Conservation (phyloP, 2,113 vertebrate species). For the Urocynchramus pylzowi region DNA sequence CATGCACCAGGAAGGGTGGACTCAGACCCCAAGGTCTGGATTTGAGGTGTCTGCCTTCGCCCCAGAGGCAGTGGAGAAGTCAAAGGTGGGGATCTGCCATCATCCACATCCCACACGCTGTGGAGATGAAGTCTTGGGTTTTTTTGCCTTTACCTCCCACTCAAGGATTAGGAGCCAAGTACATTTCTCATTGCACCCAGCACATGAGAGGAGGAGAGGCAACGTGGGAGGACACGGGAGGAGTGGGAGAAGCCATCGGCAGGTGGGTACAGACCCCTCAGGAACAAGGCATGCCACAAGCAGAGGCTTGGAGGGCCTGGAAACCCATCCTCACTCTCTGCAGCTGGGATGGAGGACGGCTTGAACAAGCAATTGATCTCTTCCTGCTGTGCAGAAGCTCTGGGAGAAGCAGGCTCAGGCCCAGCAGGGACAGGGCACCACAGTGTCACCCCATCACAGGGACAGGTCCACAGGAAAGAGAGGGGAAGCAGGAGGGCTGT, state of each 20-base stretch:
- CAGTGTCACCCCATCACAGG: fast-evolving
- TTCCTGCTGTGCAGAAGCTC: background rate
- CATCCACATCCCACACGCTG: background rate
- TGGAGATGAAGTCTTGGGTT: slow-evolving; percentile 2
- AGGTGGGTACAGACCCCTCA: background rate
- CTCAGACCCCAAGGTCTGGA: background rate
- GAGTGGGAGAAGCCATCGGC: background rate
- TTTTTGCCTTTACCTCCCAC: slow-evolving; percentile 54
- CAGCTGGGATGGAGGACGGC: fast-evolving
- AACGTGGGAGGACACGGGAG: background rate
- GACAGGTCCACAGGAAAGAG: background rate
- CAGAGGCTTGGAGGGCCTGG: background rate
- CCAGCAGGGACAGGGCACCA: background rate
- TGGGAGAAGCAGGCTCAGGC: background rate
- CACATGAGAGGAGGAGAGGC: background rate
- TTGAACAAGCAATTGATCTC: background rate
- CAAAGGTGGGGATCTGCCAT: slow-evolving; percentile 43
- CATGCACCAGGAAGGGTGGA: background rate
- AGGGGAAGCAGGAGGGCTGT: background rate
- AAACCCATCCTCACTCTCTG: background rate
- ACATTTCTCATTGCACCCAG: slow-evolving; percentile 42
- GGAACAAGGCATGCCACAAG: background rate
- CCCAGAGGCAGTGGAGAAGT: background rate
- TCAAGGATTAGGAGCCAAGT: slow-evolving; percentile 37
- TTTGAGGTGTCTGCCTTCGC: background rate